Conservation (phyloP, 2,888 invertebrate species). For the Toxonevra muliebris region DNA sequence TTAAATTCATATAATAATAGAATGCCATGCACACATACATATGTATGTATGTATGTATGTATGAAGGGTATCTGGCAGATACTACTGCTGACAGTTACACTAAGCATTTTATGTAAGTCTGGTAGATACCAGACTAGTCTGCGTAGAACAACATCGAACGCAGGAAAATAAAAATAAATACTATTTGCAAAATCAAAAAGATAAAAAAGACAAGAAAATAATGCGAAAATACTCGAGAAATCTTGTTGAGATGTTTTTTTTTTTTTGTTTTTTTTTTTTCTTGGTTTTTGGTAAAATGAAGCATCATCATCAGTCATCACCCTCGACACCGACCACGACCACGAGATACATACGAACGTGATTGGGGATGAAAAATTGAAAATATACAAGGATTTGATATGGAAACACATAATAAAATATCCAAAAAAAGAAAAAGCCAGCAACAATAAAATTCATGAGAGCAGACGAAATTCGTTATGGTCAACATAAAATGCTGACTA, state of each 20-base stretch:
- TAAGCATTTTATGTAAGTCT: not conserved
- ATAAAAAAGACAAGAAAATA: conserved; percentile 25
- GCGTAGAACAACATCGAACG: not conserved
- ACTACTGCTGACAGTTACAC: too few species aligned
- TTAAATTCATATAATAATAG: conserved; percentile 1
- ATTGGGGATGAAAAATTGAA: conserved; percentile 29
- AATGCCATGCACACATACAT: not conserved
- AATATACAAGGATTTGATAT: not conserved
- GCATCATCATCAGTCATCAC: conserved; percentile 59
- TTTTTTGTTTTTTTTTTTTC: too few species aligned
- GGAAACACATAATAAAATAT: not conserved
- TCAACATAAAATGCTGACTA: conserved; percentile 34
- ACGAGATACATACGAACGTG: not conserved
- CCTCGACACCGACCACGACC: conserved; percentile 38
- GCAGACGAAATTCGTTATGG: conserved; percentile 53
- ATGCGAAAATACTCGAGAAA: conserved; percentile 12
- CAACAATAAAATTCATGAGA: conserved; percentile 26
- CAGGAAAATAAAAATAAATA: not conserved
- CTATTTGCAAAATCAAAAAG: not conserved
- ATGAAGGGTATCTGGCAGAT: not conserved
- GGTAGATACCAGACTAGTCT: conserved; percentile 8
- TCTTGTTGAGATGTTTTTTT: not conserved
- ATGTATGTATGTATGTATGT: not conserved
- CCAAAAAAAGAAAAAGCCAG: conserved; percentile 7
- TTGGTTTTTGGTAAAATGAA: conserved; percentile 18